Evolutionary conservation across 2,888 invertebrate genomes (phyloP).

Genomic region (Pyralis farinalis): DNA sequence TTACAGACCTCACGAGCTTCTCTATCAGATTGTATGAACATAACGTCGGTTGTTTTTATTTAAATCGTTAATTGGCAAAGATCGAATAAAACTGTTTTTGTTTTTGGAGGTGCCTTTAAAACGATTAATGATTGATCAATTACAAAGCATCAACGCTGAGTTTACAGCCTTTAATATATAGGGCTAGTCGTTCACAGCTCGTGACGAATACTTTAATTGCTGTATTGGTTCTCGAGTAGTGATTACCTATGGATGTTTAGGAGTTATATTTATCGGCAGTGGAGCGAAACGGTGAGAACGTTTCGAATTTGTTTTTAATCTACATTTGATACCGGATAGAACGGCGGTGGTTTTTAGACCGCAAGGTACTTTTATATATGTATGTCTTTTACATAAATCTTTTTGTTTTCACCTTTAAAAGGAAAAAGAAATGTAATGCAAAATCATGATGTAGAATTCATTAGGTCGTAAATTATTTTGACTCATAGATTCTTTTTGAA

Average conservation of each 20-base stretch:
- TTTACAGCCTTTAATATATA: constrained; percentile 51
- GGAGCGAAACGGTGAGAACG: constrained; percentile 75
- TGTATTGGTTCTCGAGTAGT: constrained; percentile 65
- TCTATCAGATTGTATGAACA: neutral
- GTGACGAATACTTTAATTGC: constrained; percentile 72
- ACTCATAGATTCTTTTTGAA: too few species aligned
- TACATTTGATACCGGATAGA: constrained; percentile 65
- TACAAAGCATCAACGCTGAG: constrained; percentile 41
- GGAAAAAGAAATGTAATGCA: too few species aligned
- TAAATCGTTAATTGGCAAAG: constrained; percentile 5
- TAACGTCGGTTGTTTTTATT: neutral
- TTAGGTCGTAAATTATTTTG: too few species aligned
- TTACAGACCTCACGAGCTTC: too few species aligned
- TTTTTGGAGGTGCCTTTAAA: neutral
- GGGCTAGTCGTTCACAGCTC: constrained; percentile 52
- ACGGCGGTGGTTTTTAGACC: neutral
- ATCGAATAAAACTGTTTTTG: constrained; percentile 10
- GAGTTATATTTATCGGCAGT: constrained; percentile 61
- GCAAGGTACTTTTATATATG: neutral
- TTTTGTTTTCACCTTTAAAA: too few species aligned
- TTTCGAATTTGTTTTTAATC: constrained; percentile 60
- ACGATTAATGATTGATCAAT: constrained; percentile 36
- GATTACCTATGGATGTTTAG: constrained; percentile 47
- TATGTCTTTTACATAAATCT: too few species aligned
- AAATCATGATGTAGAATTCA: too few species aligned